Evolutionary conservation across 2,797 vertebrate genomes (phyloP).

Genomic region (Chiloscyllium punctatum): DNA sequence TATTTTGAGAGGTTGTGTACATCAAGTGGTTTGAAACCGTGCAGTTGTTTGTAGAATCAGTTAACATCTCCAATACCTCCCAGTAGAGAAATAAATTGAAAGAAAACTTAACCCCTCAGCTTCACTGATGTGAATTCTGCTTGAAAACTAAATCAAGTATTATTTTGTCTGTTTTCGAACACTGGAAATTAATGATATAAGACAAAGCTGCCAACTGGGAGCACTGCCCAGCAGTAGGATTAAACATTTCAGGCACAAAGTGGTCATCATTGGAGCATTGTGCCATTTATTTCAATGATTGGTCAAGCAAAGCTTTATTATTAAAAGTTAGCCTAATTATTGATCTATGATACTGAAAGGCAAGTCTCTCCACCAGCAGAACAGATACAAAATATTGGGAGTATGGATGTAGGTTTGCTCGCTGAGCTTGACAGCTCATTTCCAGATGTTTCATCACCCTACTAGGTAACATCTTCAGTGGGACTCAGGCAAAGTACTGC

Average conservation of each 20-base stretch:
- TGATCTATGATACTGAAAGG: not conserved
- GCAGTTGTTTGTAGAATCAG: slow-evolving; percentile 24
- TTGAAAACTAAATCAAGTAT: not conserved
- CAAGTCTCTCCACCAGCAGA: not conserved
- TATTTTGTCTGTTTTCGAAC: not conserved
- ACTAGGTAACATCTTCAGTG: no score
- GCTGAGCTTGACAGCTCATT: no score
- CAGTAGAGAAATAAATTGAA: slow-evolving; percentile 17
- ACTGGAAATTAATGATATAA: not conserved
- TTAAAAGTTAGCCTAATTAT: not conserved
- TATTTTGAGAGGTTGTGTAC: slow-evolving; percentile 33
- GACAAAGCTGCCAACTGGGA: no score
- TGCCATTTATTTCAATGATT: not conserved
- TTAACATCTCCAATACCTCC: slow-evolving; percentile 12
- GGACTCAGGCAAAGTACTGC: no score
- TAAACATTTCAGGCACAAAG: not conserved
- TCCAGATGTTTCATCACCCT: no score
- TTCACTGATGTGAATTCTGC: not conserved
- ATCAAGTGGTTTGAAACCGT: slow-evolving; percentile 20
- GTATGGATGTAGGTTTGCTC: no score
- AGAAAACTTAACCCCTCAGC: slow-evolving; percentile 15
- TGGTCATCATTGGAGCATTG: not conserved
- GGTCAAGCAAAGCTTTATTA: not conserved
- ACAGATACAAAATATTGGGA: no score
- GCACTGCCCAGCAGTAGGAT: not conserved